Conservation (phyloP, 2,113 vertebrate genomes). For the Zapus hudsonius region DNA sequence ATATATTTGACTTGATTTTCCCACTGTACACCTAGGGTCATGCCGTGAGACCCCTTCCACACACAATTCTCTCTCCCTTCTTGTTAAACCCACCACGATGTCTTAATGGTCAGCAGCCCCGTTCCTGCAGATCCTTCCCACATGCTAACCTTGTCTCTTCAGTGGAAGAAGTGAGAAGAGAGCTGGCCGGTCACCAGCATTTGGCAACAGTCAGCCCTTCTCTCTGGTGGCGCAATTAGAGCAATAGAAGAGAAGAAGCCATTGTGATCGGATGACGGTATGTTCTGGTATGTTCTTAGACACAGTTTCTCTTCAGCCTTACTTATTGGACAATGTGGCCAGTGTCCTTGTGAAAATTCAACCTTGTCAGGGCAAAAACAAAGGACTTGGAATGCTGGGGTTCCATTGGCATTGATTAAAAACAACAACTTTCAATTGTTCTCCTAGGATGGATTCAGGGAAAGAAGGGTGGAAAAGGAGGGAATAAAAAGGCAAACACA, state of each 20-base stretch:
- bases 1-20: neutral
- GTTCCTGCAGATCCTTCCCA: neutral
- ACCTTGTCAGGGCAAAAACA: neutral
- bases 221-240: neutral
- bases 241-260: neutral
- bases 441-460: neutral
- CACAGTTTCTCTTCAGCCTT: neutral
- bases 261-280: neutral
- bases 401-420: too few relatives aligned
- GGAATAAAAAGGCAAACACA: neutral
- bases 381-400: neutral
- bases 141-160: neutral
- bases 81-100: neutral
- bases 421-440: neutral
- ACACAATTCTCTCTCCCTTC: neutral
- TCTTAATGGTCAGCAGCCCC: neutral
- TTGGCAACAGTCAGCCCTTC: neutral
- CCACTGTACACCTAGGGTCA: neutral
- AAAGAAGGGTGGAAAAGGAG: neutral
- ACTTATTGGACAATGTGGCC: neutral
- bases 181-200: neutral
- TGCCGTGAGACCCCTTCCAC: neutral
- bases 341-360: neutral
- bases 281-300: neutral
- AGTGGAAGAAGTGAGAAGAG: neutral